phyloP scores from a whole-genome alignment of 1,140 invertebrate genomes.

The Trypoxylus dichotomus region DNA sequence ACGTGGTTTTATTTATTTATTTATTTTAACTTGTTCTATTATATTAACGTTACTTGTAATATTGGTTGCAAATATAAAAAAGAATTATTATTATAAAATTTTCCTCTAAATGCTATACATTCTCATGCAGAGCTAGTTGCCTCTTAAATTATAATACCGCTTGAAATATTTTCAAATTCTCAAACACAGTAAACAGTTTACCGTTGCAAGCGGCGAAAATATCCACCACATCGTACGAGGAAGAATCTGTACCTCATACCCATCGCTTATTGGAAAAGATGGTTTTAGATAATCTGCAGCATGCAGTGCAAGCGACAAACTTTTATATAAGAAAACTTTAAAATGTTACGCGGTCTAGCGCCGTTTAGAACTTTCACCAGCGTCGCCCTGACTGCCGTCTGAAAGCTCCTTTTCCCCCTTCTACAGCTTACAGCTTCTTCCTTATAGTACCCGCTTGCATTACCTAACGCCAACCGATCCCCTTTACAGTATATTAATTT shows the following conservation, averaged over 20 bases:
- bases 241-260: neutral
- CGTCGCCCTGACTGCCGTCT: neutral
- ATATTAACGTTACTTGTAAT: no score
- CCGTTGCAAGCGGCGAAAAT: neutral
- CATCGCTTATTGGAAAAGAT: neutral
- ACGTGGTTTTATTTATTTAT: no score
- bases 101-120: no score
- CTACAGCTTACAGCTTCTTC: no score
- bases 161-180: no score
- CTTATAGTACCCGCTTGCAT: no score
- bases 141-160: no score
- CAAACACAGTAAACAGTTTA: neutral
- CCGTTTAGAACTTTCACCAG: neutral
- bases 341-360: neutral
- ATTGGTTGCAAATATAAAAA: no score
- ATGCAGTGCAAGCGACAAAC: neutral
- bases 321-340: conserved; percentile 4
- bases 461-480: no score
- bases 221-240: neutral
- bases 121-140: no score
- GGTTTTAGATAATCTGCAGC: neutral
- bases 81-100: no score
- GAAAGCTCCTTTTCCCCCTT: neutral
- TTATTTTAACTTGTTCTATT: no score
- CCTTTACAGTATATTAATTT: neutral